These are phyloP conservation scores for Cichladusa arquata DNA, from an alignment of 2,113 vertebrate genomes.

Conservation along the genomic window DNA sequence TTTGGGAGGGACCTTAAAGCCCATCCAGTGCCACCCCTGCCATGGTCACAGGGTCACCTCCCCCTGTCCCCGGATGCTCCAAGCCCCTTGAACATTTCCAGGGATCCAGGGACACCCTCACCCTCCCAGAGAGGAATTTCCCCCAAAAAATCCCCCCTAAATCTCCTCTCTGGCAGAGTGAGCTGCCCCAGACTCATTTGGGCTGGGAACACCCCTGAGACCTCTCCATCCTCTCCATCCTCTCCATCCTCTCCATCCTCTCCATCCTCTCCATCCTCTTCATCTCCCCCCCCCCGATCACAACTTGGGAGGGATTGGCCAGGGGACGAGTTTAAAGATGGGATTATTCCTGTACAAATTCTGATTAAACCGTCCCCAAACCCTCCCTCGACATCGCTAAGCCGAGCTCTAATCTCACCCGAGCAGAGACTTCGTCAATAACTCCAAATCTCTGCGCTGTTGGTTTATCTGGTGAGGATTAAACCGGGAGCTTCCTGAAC, in stretches of 20 bases:
- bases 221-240: neutral
- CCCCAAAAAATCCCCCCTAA: fast-evolving
- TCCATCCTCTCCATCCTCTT: neutral
- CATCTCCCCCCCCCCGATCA: neutral
- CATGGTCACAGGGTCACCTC: too few species aligned
- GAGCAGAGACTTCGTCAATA: conserved; percentile 57
- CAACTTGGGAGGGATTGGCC: conserved; percentile 50
- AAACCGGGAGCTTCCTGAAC: conserved; percentile 12
- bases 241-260: neutral
- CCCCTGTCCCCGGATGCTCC: neutral
- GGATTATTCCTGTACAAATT: conserved; percentile 72
- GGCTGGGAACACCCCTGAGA: neutral
- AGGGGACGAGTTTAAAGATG: conserved; percentile 42
- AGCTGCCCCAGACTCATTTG: neutral
- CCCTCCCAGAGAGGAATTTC: neutral
- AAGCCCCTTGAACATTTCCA: fast-evolving
- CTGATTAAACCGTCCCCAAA: conserved; percentile 65
- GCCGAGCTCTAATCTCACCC: conserved; percentile 54
- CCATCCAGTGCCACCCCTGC: too few species aligned
- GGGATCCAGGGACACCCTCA: too few species aligned
- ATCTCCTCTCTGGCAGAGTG: fast-evolving
- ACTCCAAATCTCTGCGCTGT: conserved; percentile 56
- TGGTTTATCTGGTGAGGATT: conserved; percentile 63
- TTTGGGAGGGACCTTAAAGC: too few species aligned
- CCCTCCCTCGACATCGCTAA: conserved; percentile 47